Percentiles rank a stretch among this genome's conserved stretches.
Conservation (phyloP, 2,113 vertebrate species). For the Candoia aspera region DNA sequence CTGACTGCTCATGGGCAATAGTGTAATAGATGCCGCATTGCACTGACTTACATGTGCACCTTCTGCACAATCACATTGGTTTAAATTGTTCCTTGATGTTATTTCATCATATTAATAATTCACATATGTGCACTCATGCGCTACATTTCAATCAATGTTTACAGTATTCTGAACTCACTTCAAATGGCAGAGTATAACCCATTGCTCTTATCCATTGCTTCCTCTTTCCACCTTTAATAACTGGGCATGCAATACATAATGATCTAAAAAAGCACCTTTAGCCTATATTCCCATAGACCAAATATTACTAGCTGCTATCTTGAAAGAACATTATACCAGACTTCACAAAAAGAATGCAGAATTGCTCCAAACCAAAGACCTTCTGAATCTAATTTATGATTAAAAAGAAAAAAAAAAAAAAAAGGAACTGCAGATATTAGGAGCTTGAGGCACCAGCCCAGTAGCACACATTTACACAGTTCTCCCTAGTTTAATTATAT, state of each 20-base stretch:
- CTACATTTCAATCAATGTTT: constrained; percentile 20
- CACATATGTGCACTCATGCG: constrained; percentile 22
- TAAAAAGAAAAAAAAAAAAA: too few species aligned
- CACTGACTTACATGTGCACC: constrained; percentile 17
- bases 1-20: constrained; percentile 3
- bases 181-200: not conserved
- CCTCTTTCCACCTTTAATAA: constrained; percentile 5
- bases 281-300: constrained; percentile 2
- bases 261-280: not conserved
- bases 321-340: not conserved
- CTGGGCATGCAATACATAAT: not conserved
- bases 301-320: not conserved
- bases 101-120: constrained; percentile 28
- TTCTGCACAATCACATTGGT: constrained; percentile 3
- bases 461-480: too few species aligned
- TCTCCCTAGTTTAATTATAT: too few species aligned
- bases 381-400: constrained; percentile 19
- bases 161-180: constrained; percentile 21
- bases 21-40: not conserved
- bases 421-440: not conserved
- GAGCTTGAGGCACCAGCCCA: too few species aligned
- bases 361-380: constrained; percentile 1
- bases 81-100: constrained; percentile 26
- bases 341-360: not conserved
- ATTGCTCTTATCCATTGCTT: constrained; percentile 1